A percentile compares a stretch with the other conserved stretches of the same genome.
These are phyloP conservation scores for Carpatolechia fugitivella DNA, from an alignment of 2,888 invertebrate genomes.

Conservation along the genomic window DNA sequence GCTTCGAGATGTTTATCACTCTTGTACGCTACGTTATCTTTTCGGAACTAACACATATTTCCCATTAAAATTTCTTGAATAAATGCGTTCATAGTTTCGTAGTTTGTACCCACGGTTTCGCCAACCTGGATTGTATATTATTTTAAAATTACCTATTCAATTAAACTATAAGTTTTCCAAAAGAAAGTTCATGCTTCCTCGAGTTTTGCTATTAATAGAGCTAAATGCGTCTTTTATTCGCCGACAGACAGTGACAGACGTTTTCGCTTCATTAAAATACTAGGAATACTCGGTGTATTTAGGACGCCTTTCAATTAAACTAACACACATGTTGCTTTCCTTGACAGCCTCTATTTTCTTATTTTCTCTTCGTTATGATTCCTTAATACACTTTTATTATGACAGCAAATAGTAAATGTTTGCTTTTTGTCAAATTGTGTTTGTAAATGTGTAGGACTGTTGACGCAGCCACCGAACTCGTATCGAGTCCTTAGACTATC, in stretches of 20 bases:
- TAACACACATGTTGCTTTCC: constrained; percentile 25
- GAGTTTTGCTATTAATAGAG: constrained; percentile 10
- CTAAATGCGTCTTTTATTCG: neutral
- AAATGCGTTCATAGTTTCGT: neutral
- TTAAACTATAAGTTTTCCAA: constrained; percentile 7
- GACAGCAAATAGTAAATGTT: constrained; percentile 13
- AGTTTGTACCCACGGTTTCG: neutral
- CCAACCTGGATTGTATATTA: neutral
- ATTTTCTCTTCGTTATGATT: constrained; percentile 24
- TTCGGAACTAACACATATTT: neutral
- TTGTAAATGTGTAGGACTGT: constrained; percentile 9
- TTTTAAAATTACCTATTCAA: constrained; percentile 3
- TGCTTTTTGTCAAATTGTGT: constrained; percentile 1
- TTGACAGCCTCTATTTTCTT: constrained; percentile 25
- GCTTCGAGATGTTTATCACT: neutral
- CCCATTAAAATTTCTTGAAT: neutral
- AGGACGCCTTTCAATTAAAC: constrained; percentile 28
- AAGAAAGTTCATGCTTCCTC: constrained; percentile 8
- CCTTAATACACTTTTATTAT: constrained; percentile 17
- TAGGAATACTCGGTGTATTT: constrained; percentile 26
- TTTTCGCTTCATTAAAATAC: constrained; percentile 30
- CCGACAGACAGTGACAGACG: constrained; percentile 15
- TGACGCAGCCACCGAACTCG: neutral
- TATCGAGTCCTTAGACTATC: neutral
- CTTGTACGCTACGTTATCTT: neutral